These are phyloP conservation scores for Anguilla japonica DNA, from an alignment of 2,113 vertebrate species.

Conservation along the genomic window DNA sequence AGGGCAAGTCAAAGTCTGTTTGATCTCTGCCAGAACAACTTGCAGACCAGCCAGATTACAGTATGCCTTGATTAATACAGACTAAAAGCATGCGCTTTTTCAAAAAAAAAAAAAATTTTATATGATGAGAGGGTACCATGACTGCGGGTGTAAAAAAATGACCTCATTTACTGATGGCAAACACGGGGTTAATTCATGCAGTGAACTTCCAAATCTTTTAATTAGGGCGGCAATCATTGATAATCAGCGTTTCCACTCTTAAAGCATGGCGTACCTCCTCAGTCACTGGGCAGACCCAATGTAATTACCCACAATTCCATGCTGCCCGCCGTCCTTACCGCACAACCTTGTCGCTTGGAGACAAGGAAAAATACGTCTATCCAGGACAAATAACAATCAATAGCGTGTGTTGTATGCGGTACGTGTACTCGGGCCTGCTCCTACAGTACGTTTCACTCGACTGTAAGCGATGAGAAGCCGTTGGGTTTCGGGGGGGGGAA, in stretches of 20 bases:
- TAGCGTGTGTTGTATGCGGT: neutral
- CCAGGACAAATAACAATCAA: neutral
- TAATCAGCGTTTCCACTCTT: neutral
- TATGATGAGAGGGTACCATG: neutral
- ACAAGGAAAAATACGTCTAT: neutral
- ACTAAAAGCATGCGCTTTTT: neutral
- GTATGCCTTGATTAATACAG: neutral
- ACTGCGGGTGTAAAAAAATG: neutral
- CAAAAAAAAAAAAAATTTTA: too few species aligned
- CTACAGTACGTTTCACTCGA: neutral
- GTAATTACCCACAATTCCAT: neutral
- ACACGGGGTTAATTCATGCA: neutral
- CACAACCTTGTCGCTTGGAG: neutral
- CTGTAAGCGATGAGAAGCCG: neutral
- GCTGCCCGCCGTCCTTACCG: neutral
- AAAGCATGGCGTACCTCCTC: neutral
- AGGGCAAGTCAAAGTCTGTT: neutral
- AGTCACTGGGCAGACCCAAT: neutral
- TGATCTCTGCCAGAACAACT: neutral
- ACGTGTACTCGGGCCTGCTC: neutral
- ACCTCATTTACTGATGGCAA: neutral
- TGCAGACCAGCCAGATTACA: neutral
- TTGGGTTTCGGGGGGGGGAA: neutral
- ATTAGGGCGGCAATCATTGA: constrained; percentile 1
- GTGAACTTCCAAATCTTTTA: constrained; percentile 22